These are phyloP conservation scores for Galerucella pusilla DNA, from an alignment of 2,888 invertebrate genomes.

Conservation along the genomic window DNA sequence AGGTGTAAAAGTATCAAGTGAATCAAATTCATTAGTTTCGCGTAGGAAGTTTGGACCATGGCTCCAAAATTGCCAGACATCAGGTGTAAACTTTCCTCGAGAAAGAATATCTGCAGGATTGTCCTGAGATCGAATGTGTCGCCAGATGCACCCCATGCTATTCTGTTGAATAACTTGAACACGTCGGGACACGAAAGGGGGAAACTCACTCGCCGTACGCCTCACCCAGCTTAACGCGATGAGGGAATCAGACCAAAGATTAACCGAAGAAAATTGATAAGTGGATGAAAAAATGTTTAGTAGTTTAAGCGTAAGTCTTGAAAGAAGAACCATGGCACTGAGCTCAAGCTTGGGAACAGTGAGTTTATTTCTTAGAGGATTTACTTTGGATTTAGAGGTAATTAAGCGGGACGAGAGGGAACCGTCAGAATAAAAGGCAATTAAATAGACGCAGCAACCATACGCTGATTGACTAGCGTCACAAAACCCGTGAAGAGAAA, in stretches of 20 bases:
- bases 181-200: not conserved
- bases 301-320: not conserved
- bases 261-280: not conserved
- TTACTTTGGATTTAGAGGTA: too few species aligned
- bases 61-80: not conserved
- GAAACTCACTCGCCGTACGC: not conserved
- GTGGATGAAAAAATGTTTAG: not conserved
- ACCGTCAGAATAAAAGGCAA: too few species aligned
- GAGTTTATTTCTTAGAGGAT: not conserved
- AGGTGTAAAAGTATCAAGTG: not conserved
- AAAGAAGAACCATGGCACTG: not conserved
- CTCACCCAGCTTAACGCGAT: not conserved
- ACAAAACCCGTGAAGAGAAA: too few species aligned
- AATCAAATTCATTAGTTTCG: not conserved
- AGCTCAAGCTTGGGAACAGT: not conserved
- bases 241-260: conserved; percentile 4
- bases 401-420: too few species aligned
- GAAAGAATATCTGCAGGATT: conserved; percentile 1
- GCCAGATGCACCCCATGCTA: not conserved
- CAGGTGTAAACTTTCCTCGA: not conserved
- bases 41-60: not conserved
- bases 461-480: too few species aligned
- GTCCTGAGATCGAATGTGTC: not conserved
- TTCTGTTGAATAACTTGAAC: not conserved
- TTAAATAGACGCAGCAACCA: too few species aligned